These are phyloP conservation scores for Mythimna pallens DNA, from an alignment of 2,888 invertebrate species.

Conservation along the genomic window DNA sequence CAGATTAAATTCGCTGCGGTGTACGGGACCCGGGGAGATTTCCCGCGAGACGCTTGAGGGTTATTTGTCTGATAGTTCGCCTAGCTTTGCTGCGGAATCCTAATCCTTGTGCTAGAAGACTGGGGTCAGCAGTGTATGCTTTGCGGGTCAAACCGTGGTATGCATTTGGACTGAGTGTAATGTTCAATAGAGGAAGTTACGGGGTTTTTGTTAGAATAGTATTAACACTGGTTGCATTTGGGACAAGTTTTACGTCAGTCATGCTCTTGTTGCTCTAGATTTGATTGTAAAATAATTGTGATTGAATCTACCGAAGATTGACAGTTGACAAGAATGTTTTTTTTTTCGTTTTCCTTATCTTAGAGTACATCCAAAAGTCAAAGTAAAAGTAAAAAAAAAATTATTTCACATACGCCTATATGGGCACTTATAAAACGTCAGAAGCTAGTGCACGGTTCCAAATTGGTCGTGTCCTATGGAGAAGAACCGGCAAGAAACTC, in stretches of 20 bases:
- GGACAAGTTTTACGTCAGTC: not conserved
- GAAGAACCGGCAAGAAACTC: no score
- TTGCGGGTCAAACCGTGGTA: slow-evolving; percentile 24
- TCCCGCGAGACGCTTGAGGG: slow-evolving; percentile 56
- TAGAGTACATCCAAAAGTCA: no score
- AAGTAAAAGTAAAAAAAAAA: no score
- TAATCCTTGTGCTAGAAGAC: slow-evolving; percentile 39
- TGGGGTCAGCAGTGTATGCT: slow-evolving; percentile 18
- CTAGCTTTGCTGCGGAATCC: slow-evolving; percentile 51
- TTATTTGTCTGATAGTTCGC: slow-evolving; percentile 57
- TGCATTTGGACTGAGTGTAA: slow-evolving; percentile 21
- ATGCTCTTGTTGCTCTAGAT: not conserved
- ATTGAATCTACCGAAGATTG: not conserved
- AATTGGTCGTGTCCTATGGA: no score
- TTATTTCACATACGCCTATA: no score
- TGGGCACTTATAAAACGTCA: no score
- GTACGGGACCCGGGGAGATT: slow-evolving; percentile 50
- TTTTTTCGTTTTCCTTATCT: no score
- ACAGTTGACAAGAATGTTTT: no score
- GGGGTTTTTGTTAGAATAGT: slow-evolving; percentile 1
- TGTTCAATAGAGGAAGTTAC: slow-evolving; percentile 12
- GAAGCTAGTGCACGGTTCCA: no score
- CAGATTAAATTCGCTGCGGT: slow-evolving; percentile 64
- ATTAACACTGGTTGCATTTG: slow-evolving; percentile 44
- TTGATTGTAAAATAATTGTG: not conserved